Evolutionary conservation across 92 coral and sea anemone species (phyloP), one percentile per base, ranked within the genome.

Genomic region (Zoanthus gigantus): DNA sequence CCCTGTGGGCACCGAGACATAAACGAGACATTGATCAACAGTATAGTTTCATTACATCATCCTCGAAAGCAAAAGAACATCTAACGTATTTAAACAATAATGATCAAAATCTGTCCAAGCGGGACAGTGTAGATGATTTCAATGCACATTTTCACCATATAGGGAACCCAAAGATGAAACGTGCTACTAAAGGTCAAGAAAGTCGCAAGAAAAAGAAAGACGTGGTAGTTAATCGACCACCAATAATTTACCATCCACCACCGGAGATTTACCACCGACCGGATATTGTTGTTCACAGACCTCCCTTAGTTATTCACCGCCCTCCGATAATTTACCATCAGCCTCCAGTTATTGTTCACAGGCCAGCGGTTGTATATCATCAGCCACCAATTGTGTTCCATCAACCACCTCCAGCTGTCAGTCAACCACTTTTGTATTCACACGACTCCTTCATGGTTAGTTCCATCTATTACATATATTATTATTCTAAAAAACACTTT

Each of bases 311-410:
- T 7, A 95, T 97, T 23, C 99, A 97, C 83, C 90, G 99, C 37
- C 98, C 99, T 58, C 99, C 99, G 32, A 95, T 97, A 18, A 93
- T 97, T 74, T 97, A 97, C 85, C 99, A 97, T 74, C 99, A 97
- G 88, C 96, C 99, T 0, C 99, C 99, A 4, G 99, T 97, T 61
- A 96, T 97, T 45, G 95, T 97, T 3, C 99, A 97, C 87, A 94
- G 99, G 14, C 99, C 99, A 17, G 99, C 99, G 42, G 99, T 97
- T 46, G 99, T 97, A 67, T 97, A 97, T 81, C 97, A 96, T 89
- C 99, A 97, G 76, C 97, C 98, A 29, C 99, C 99, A 57, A 97
- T 97, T 75, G 92, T 97, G n/a, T 97, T 97, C 89, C 99, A 97
- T 71, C 99, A 97, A 67, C 99, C 99, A 1, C 92, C 92, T 1